Base-by-base conservation (phyloP, 2,888 invertebrate genomes). In the Thalpophila matura region DNA sequence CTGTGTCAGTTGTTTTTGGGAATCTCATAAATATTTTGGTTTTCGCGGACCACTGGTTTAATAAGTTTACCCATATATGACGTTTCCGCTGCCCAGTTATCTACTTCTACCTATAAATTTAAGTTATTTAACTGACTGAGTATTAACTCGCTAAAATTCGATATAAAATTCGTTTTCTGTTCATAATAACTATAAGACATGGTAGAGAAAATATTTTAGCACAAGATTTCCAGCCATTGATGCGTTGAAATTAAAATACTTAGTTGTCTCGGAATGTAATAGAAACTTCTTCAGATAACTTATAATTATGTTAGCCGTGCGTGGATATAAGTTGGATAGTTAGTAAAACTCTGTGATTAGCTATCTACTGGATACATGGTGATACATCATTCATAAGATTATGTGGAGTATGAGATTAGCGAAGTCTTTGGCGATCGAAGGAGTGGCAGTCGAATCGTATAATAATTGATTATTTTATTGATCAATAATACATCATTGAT, bases 321-420 rank as follows among this genome's bases (percentile, higher is more conserved):
- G 27, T 38, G 35, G 18, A 45, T 20, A 10, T 20, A 3, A 7
- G 1, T 24, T 54, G 40, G 26, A 10, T 33, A 37, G 33, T 45
- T 50, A 12, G 40, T 56, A 58, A 64, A 37, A 64, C 64, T 68
- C 10, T 35, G 57, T 68, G 16, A 57, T 71, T 64, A 66, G 10
- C 16, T 33, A 53, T 22, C 24, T 31, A 18, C 18, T 31, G n/a
- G n/a, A n/a, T n/a, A n/a, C n/a, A n/a, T n/a, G n/a, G n/a, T n/a
- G 40, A 60, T 60, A 38, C 70, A 69, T 51, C 18, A 45, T 69
- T 65, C 61, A 68, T 65, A 50, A 7, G 18, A 38, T 5, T 47
- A 40, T 9, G 12, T 24, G 16, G 33, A 6, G 14, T 31, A 12
- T 24, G 10, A 18, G 18, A 65, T 43, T 16, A 37, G 29, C 12